phyloP scores from a whole-genome alignment of 2,797 vertebrate genomes.

The Myoxocephalus aenaeus region DNA sequence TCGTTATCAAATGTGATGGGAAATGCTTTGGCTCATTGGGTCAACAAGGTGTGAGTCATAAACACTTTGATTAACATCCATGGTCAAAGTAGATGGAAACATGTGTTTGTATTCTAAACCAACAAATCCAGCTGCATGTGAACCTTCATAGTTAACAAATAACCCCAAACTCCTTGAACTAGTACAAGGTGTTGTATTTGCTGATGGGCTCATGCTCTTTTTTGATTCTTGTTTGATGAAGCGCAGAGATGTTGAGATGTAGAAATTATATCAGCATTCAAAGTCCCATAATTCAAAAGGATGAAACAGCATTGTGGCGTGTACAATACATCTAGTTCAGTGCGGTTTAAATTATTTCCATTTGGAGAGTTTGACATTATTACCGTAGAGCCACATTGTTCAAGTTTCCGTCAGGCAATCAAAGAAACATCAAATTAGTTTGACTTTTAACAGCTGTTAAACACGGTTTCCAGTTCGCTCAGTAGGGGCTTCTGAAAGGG shows the following conservation, averaged over 20 bases:
- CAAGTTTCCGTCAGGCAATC: not conserved
- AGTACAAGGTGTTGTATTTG: not conserved
- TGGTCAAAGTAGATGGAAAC: not conserved
- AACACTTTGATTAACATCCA: slow-evolving; percentile 12
- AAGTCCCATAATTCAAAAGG: not conserved
- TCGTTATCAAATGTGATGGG: slow-evolving; percentile 20
- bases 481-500: no score
- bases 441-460: no score
- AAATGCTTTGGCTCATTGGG: slow-evolving; percentile 1
- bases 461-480: no score
- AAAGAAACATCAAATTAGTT: not conserved
- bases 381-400: not conserved
- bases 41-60: slow-evolving; percentile 23
- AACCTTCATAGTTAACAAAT: not conserved
- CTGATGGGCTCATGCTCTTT: not conserved
- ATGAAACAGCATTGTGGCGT: not conserved
- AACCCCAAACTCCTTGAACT: not conserved
- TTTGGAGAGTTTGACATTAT: not conserved
- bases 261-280: not conserved
- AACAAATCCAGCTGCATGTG: not conserved
- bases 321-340: not conserved
- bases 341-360: not conserved
- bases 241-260: not conserved
- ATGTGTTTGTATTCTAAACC: not conserved
- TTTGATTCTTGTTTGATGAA: not conserved